Percentiles rank a stretch among this genome's conserved stretches.
These are phyloP conservation scores for Anolis carolinensis DNA, from an alignment of 2,113 vertebrate genomes.

Conservation along the genomic window DNA sequence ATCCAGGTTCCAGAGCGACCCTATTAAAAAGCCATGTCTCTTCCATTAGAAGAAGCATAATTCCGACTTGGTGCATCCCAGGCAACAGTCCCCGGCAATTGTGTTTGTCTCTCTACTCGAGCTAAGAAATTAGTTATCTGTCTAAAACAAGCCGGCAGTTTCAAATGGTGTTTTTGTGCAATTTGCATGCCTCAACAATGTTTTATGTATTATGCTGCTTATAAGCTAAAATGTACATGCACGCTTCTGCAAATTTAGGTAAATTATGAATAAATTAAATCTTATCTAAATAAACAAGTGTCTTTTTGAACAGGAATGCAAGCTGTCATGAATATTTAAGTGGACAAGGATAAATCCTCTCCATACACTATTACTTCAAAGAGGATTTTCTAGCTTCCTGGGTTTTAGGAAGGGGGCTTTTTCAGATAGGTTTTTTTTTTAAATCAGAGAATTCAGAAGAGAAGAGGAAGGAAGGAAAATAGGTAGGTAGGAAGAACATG, in stretches of 20 bases:
- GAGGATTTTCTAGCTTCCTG: slow-evolving; percentile 65
- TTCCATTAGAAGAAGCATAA: slow-evolving; percentile 29
- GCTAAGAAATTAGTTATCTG: slow-evolving; percentile 74
- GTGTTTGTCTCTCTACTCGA: slow-evolving; percentile 60
- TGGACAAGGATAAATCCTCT: slow-evolving; percentile 76
- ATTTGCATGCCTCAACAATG: slow-evolving; percentile 78
- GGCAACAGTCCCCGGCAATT: slow-evolving; percentile 61
- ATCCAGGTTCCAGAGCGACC: slow-evolving; percentile 10
- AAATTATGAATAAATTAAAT: slow-evolving; percentile 89
- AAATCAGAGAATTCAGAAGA: slow-evolving; percentile 54
- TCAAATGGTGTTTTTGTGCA: slow-evolving; percentile 64
- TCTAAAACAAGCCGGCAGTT: slow-evolving; percentile 70
- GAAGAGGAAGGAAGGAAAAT: slow-evolving; percentile 31
- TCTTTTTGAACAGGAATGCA: slow-evolving; percentile 80
- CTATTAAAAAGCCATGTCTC: slow-evolving; percentile 39
- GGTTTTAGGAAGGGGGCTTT: slow-evolving; percentile 46
- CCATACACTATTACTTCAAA: slow-evolving; percentile 70
- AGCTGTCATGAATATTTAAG: slow-evolving; percentile 84
- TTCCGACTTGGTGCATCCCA: slow-evolving; percentile 57
- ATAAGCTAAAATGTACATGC: slow-evolving; percentile 80
- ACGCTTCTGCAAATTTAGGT: slow-evolving; percentile 81
- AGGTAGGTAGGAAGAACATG: slow-evolving; percentile 28
- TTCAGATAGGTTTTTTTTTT: neutral
- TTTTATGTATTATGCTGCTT: slow-evolving; percentile 79
- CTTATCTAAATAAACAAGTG: slow-evolving; percentile 88